Evolutionary conservation across 2,113 vertebrate genomes (phyloP), one percentile per base, ranked within the genome.

Genomic region (Furnarius figulus): DNA sequence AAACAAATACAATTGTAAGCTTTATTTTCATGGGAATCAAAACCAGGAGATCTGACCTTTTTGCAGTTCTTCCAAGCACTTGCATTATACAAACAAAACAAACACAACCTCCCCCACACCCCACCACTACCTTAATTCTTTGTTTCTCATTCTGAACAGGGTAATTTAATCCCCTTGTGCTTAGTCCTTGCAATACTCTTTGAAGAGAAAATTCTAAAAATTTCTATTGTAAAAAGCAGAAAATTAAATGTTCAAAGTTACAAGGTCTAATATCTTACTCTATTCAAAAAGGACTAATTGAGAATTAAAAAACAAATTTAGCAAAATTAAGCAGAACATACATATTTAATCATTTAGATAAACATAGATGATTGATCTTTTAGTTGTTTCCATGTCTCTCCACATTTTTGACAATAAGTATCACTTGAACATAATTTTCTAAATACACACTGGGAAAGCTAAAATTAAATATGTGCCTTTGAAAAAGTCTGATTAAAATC

Each of bases 321-420:
- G 35, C 6, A 13, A 89, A 89, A 81, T 89, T 53, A 81, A 55
- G 66, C 25, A 77, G 63, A 67, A 67, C 10, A 67, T 40, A 37
- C 42, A 61, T 20, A 62, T 66, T 84, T 83, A 87, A 87, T 78
- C 13, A 65, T 46, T 90, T 46, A 70, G 47, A 93, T 28, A 73
- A 87, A 92, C 37, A 67, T 0, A 39, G 35, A 59, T 40, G 50
- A 61, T 39, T 44, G 52, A 87, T 65, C 68, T 66, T 84, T 84
- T 25, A 87, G 62, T 20, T 83, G 25, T 61, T 75, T 79, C 67
- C 10, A 70, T 50, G 56, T 55, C 14, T 66, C 35, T 71, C 52
- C 50, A 70, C 42, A 42, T 76, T 62, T 90, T 19, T 66, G 56
- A 80, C 67, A 92, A 20, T 22, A 81, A 92, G 39, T 61, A 68